Base-by-base conservation (phyloP, 2,888 invertebrate species). In the Tachina lurida region DNA sequence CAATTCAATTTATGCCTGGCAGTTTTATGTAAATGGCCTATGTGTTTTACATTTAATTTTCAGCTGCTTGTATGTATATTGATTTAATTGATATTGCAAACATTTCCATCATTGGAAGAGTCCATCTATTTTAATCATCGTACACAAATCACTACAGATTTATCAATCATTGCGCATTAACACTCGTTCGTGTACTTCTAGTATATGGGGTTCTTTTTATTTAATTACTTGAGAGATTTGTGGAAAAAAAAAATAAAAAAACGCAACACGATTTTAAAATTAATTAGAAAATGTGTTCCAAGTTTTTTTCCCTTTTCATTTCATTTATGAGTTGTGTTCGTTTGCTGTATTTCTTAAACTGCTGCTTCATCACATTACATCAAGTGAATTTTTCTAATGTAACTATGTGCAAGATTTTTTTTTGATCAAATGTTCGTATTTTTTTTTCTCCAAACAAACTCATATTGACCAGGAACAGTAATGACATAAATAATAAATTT, bases 121-220 rank as follows among this genome's bases (percentile, higher is more conserved):
- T 71, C 17, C 67, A 56, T 71, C 12, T 15, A 47, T 54, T 71
- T 71, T 70, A 74, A 84, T 77, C 81, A 74, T 68, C 77, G 73
- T 41, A 58, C 56, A 68, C 68, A 75, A 85, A 74, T 85, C 81
- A 78, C 75, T 77, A 74, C 56, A 77, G 75, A 85, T 78, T 79
- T 83, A 83, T 86, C 82, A 83, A 86, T 86, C 78, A 71, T 76
- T 76, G 78, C 56, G 67, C 76, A 76, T 86, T 83, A 86, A 83
- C 86, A 83, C 78, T 67, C 31, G 31, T 52, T 77, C 39, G 45
- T 45, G 8, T 52, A 9, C 7, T 52, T 41, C n/a, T 22, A n/a
- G n/a, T n/a, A 52, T 39, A 67, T 17, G 31, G n/a, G 13, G 58
- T 31, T 31, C 15, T 62, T 19, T 67, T 58, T 15, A 58, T 39